Evolutionary conservation across 2,113 vertebrate genomes (phyloP), one percentile per base, ranked within the genome.

Genomic region (Phyllostomus hastatus): DNA sequence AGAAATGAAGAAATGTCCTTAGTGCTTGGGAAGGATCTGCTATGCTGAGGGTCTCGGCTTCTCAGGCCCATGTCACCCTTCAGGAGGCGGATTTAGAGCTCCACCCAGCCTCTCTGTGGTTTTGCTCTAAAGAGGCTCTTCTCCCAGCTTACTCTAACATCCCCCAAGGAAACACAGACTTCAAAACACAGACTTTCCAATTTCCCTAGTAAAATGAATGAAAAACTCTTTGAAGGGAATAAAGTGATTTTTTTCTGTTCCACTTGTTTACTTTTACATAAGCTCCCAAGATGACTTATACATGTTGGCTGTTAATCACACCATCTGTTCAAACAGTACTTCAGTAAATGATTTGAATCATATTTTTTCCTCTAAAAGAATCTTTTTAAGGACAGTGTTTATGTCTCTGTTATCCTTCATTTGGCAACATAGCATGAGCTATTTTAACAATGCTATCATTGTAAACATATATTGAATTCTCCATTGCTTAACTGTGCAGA

Each of bases 221-320:
- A 98, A 98, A 96, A 96, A 98, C 97, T 89, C 98, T 98, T 98
- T 98, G 82, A 95, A 96, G 90, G 17, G 89, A 98, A 97, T 97
- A 97, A 98, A 98, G 97, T 97, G 97, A 98, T 98, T 98, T 98
- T 95, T 95, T 98, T 97, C 90, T 95, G 35, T 78, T 91, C 11
- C 82, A 82, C 97, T 98, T 98, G 98, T 98, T 99, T 98, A 98
- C 98, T 98, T 98, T 98, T 97, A 96, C 97, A 94, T 96, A 98
- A 98, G 98, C 98, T 98, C 98, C 98, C 98, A 98, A 98, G 98
- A 98, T 98, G 98, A 98, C 98, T 98, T 98, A 97, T 98, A 97
- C 98, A 97, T 97, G 97, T 97, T 98, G 98, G 98, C 98, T 98
- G 98, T 98, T 98, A 98, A 98, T 98, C 98, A 98, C 98, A 98